Percentiles rank a stretch among this genome's conserved stretches.
Evolutionary conservation across 2,797 vertebrate genomes (phyloP).

Genomic region (Lindbergichthys nudifrons): DNA sequence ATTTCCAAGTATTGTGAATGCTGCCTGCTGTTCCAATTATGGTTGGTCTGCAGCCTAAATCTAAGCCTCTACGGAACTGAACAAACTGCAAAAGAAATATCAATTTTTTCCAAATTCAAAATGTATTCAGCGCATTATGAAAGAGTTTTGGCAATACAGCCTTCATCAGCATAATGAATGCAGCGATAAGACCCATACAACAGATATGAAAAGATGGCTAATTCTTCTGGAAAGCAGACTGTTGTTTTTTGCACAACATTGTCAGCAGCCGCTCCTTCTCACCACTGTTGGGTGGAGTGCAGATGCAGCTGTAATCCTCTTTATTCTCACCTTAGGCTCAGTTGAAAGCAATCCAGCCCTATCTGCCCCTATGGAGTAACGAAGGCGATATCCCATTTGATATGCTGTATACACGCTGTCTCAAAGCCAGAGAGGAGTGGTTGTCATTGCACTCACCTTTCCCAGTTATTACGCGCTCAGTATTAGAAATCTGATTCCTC

Average conservation of each 20-base stretch:
- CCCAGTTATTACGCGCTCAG: conserved; percentile 66
- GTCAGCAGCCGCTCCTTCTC: neutral
- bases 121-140: conserved; percentile 28
- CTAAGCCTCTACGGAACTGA: conserved; percentile 27
- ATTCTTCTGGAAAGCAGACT: conserved; percentile 5
- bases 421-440: conserved; percentile 52
- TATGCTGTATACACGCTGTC: conserved; percentile 43
- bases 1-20: neutral
- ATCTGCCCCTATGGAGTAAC: conserved; percentile 47
- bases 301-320: conserved; percentile 57
- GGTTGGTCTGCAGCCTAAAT: conserved; percentile 35
- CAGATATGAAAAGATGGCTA: conserved; percentile 9
- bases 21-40: conserved; percentile 12
- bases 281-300: conserved; percentile 9
- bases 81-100: conserved; percentile 33
- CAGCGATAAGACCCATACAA: conserved; percentile 20
- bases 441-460: conserved; percentile 78
- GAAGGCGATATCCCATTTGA: conserved; percentile 61
- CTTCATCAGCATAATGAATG: conserved; percentile 37
- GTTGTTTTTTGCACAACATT: conserved; percentile 9
- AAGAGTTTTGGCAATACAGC: conserved; percentile 18
- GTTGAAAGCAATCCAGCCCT: conserved; percentile 61
- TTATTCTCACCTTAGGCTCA: conserved; percentile 61
- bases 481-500: conserved; percentile 57
- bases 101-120: neutral